phyloP scores from a whole-genome alignment of 1,140 invertebrate species.

The Polypedilum pembai region DNA sequence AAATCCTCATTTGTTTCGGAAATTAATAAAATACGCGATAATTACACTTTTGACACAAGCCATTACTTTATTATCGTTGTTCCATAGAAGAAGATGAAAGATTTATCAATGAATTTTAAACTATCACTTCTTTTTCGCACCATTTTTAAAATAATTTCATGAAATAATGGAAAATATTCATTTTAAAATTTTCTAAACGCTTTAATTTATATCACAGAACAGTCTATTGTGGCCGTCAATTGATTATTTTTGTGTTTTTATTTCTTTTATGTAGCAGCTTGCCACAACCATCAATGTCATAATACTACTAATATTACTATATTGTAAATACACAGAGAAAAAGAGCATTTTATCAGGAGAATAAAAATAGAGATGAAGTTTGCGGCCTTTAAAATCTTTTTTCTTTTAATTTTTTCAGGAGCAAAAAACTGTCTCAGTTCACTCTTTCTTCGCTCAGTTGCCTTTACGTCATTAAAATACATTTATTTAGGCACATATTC shows the following conservation, averaged over 20 bases:
- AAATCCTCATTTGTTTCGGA: neutral
- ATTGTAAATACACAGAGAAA: neutral
- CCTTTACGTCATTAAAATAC: slow-evolving; percentile 19
- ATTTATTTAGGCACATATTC: too few species aligned
- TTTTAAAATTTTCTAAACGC: too few species aligned
- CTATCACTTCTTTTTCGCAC: neutral
- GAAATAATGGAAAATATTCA: neutral
- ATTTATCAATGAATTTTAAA: too few species aligned
- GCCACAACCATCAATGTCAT: neutral
- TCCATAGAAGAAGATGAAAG: neutral
- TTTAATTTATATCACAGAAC: too few species aligned
- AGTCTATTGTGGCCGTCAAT: too few species aligned
- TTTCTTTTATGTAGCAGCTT: neutral
- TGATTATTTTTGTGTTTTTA: neutral
- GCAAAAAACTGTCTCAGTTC: neutral
- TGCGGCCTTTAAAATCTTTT: slow-evolving; percentile 4
- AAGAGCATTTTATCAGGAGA: slow-evolving; percentile 23
- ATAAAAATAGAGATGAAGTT: slow-evolving; percentile 26
- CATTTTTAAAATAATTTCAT: neutral
- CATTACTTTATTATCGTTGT: too few species aligned
- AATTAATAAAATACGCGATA: too few species aligned
- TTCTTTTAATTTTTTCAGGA: neutral
- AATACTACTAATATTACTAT: neutral
- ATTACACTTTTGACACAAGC: too few species aligned
- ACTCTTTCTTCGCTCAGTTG: neutral